phyloP scores from a whole-genome alignment of 35 echinoderm and acorn worm species.

The Stichopus chloronotus region DNA sequence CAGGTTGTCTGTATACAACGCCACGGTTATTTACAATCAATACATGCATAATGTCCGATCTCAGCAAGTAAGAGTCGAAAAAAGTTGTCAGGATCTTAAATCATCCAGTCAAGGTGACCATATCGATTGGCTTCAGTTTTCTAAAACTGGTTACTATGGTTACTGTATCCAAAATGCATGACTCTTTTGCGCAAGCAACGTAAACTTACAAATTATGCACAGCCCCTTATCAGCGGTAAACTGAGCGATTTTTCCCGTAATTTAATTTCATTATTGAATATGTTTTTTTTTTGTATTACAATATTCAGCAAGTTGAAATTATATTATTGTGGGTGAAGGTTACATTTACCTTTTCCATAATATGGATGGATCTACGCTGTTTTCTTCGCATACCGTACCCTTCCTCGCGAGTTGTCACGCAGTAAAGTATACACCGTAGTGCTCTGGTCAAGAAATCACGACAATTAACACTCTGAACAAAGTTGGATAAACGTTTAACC shows the following conservation, averaged over 20 bases:
- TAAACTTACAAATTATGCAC: background rate
- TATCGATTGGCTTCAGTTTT: constrained; percentile 39
- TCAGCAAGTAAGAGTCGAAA: background rate
- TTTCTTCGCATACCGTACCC: too few species aligned
- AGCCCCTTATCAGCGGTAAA: background rate
- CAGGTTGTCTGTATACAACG: background rate
- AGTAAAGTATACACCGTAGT: too few species aligned
- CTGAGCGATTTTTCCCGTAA: constrained; percentile 13
- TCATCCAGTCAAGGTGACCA: constrained; percentile 24
- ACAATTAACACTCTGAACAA: too few species aligned
- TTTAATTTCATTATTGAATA: constrained; percentile 23
- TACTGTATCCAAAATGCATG: constrained; percentile 15
- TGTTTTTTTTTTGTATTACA: background rate
- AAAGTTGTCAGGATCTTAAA: constrained; percentile 3
- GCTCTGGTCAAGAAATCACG: too few species aligned
- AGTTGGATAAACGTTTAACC: too few species aligned
- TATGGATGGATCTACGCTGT: too few species aligned
- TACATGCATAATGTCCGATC: background rate
- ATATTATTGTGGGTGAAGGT: background rate
- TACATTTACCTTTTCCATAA: background rate
- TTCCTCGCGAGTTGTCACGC: too few species aligned
- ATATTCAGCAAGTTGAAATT: background rate
- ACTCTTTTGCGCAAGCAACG: background rate
- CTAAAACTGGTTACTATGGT: constrained; percentile 23
- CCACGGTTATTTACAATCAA: constrained; percentile 32